These are phyloP conservation scores for Peromyscus polionotus DNA, from an alignment of 2,113 vertebrate genomes.

Conservation along the genomic window DNA sequence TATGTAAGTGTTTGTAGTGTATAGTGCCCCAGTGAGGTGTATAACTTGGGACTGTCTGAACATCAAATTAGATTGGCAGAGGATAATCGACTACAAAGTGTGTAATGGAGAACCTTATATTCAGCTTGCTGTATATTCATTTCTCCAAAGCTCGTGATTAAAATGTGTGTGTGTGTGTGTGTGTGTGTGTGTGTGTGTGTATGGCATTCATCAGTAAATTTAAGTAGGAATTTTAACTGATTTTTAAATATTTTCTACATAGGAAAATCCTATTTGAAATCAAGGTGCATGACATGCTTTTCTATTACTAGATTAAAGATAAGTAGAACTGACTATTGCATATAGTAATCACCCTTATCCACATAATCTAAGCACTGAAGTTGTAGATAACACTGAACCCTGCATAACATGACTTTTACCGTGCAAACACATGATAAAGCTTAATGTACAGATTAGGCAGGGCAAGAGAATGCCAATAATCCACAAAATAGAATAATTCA, in stretches of 20 bases:
- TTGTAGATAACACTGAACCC: neutral
- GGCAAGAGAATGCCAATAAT: neutral
- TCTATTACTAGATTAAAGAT: slow-evolving; percentile 27
- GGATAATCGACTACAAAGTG: neutral
- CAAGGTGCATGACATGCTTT: neutral
- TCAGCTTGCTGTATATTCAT: neutral
- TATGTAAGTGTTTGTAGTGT: neutral
- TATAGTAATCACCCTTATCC: neutral
- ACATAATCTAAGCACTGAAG: neutral
- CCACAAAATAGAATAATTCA: neutral
- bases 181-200: neutral
- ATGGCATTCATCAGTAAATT: slow-evolving; percentile 26
- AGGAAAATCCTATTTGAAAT: slow-evolving; percentile 32
- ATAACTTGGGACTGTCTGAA: neutral
- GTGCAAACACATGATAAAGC: neutral
- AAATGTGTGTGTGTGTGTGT: neutral
- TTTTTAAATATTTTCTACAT: neutral
- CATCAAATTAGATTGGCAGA: neutral
- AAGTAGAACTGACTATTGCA: neutral
- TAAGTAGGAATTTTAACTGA: neutral
- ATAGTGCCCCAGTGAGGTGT: neutral
- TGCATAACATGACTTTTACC: neutral
- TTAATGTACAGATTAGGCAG: neutral
- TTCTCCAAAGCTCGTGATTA: neutral
- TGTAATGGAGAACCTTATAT: neutral